phyloP scores from a whole-genome alignment of 2,888 invertebrate species.

The Tineola bisselliella region DNA sequence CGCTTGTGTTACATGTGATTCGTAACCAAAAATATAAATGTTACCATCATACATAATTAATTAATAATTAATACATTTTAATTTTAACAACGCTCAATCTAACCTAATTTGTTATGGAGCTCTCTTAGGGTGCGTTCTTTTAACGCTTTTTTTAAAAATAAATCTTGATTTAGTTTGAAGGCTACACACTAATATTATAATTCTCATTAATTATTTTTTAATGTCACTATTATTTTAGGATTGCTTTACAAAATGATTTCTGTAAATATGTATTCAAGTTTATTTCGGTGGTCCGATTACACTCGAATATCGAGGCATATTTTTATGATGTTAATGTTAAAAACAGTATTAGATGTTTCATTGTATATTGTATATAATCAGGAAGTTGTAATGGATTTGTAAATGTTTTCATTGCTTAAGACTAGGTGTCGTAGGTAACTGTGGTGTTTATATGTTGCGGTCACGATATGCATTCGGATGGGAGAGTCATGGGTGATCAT shows the following conservation, averaged over 20 bases:
- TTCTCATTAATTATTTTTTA: neutral
- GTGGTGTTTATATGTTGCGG: neutral
- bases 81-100: neutral
- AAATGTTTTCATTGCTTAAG: no score
- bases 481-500: neutral
- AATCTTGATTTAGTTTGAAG: neutral
- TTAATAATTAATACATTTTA: slow-evolving; percentile 2
- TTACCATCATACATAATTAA: slow-evolving; percentile 3
- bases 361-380: neutral
- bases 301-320: no score
- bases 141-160: no score
- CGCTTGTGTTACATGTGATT: neutral
- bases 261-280: neutral
- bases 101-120: neutral
- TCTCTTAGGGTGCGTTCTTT: neutral
- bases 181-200: slow-evolving; percentile 1
- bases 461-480: neutral
- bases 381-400: no score
- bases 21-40: neutral
- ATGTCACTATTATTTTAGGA: neutral
- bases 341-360: neutral
- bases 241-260: neutral
- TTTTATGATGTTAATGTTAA: slow-evolving; percentile 7
- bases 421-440: no score
- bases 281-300: neutral